Base-by-base conservation (phyloP, 2,888 invertebrate species). In the Callyntrura guangdongensis region DNA sequence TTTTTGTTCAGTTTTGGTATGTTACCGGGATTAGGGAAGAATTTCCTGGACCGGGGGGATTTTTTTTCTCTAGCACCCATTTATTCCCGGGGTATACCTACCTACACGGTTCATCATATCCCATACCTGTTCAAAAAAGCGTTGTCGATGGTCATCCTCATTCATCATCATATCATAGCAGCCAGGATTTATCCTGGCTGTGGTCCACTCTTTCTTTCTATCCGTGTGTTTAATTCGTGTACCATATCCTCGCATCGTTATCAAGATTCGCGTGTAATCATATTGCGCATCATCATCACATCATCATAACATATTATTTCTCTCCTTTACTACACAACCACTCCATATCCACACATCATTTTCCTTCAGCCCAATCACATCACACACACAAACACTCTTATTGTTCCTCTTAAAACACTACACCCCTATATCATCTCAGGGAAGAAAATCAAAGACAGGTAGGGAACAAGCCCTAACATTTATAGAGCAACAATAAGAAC, bases 141-240 rank as follows among this genome's bases (percentile, higher is more conserved):
- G n/a, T n/a, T n/a, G n/a, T n/a, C n/a, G n/a, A n/a, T n/a, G n/a
- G n/a, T n/a, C n/a, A n/a, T n/a, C n/a, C n/a, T n/a, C n/a, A n/a
- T 56, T 56, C 47, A 47, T 11, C 47, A 11, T 47, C 5, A 11
- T 47, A 47, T 47, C 56, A 56, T n/a, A 11, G n/a, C n/a, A n/a
- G n/a, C 56, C 9, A 14, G 56, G 47, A n/a, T 56, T 56, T 8
- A 56, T 20, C 17, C 22, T 5, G 17, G 61, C 61, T n/a, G 14
- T 45, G n/a, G 45, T 72, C 45, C 69, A 72, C 69, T 72, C 69
- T 72, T 72, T 72, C 69, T 72, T 72, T 72, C 69, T 27, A 5
- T 67, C 27, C 27, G 12, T 27, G 14, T 4, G 14, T 25, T 14
- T 67, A n/a, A n/a, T 17, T 72, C 8, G 17, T n/a, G 14, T 56